Evolutionary conservation across 2,113 vertebrate genomes (phyloP).

Genomic region (Toxotes chatareus): DNA sequence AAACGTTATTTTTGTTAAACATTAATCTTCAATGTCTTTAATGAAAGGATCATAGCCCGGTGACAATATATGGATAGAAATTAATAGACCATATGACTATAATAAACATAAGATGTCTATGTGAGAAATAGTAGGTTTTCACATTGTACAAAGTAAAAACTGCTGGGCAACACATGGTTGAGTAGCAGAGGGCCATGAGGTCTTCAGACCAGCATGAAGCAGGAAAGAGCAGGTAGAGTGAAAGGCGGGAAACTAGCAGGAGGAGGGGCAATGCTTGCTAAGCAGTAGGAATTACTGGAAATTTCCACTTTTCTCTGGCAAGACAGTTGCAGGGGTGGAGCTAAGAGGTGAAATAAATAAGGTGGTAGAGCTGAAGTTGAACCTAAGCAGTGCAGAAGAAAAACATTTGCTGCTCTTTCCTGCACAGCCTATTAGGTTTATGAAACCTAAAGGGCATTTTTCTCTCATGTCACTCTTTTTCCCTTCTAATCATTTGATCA

Average conservation of each 20-base stretch:
- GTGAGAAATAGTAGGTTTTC: neutral
- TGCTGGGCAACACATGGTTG: neutral
- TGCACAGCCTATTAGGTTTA: neutral
- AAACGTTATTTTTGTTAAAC: too few species aligned
- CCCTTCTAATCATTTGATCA: neutral
- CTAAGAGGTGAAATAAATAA: constrained; percentile 72
- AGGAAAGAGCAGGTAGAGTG: constrained; percentile 78
- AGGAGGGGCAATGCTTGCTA: constrained; percentile 75
- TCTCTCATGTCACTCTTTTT: neutral
- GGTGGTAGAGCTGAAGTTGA: constrained; percentile 36
- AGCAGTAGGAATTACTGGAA: constrained; percentile 83
- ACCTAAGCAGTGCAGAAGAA: constrained; percentile 4
- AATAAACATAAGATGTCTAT: neutral
- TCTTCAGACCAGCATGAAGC: constrained; percentile 46
- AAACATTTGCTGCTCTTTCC: neutral
- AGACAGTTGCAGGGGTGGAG: constrained; percentile 69
- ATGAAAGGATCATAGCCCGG: neutral
- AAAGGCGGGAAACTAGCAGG: constrained; percentile 76
- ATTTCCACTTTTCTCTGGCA: constrained; percentile 86
- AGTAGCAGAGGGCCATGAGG: constrained; percentile 55
- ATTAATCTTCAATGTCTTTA: neutral
- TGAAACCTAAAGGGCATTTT: neutral
- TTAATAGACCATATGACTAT: too few species aligned
- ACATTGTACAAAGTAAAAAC: constrained; percentile 15
- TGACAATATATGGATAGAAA: neutral